A percentile compares a stretch with the other conserved stretches of the same genome.
phyloP scores from a whole-genome alignment of 2,113 vertebrate genomes.

The Lichenostomus cassidix region DNA sequence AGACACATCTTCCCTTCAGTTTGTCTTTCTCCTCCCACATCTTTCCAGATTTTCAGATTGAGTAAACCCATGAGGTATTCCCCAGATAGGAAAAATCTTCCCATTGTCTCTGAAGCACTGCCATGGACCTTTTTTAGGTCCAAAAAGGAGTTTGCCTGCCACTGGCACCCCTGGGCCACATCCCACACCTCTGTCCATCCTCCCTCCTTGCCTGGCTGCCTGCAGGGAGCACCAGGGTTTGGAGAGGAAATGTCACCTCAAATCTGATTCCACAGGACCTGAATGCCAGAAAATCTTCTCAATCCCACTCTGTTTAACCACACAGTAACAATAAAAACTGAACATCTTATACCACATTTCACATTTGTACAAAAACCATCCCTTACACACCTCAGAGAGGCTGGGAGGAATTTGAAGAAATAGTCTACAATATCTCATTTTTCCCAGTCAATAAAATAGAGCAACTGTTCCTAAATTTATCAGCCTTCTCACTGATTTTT shows the following conservation, averaged over 20 bases:
- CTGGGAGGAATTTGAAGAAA: background rate
- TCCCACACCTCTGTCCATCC: background rate
- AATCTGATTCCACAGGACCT: background rate
- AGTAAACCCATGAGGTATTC: background rate
- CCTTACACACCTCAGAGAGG: too few relatives aligned
- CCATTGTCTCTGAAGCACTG: background rate
- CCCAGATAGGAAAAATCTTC: background rate
- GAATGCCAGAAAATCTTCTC: background rate
- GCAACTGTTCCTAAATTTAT: background rate
- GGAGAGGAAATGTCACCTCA: background rate
- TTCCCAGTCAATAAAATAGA: background rate
- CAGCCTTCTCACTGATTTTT: background rate
- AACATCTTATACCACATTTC: background rate
- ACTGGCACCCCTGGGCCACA: background rate
- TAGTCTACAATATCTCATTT: background rate
- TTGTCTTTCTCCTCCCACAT: background rate
- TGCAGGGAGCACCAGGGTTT: background rate
- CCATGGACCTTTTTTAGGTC: background rate
- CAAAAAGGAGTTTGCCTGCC: background rate
- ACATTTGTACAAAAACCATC: background rate
- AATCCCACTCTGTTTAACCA: background rate
- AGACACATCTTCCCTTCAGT: background rate
- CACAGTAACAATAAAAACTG: background rate
- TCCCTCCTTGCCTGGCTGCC: background rate
- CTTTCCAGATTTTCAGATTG: background rate